Evolutionary conservation across 2,888 invertebrate genomes (phyloP).

Genomic region (Athalia cordata): DNA sequence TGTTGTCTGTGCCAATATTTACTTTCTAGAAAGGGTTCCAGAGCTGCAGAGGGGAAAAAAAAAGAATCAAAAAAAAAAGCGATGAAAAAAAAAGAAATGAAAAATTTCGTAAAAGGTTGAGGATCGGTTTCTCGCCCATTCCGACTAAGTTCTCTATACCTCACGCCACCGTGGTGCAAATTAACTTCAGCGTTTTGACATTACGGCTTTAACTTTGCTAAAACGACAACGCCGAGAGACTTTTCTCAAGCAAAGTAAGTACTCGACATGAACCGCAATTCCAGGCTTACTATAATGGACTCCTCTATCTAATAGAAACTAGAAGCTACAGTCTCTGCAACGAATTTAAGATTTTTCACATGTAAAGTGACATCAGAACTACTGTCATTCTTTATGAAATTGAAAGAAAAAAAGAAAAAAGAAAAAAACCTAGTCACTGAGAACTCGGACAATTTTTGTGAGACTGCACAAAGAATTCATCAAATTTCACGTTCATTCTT

Average conservation of each 20-base stretch:
- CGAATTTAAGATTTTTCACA: too few relatives aligned
- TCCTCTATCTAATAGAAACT: too few relatives aligned
- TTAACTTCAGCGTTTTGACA: too few relatives aligned
- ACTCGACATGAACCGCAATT: background rate
- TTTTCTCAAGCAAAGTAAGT: background rate
- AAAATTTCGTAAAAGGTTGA: background rate
- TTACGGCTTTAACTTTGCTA: background rate
- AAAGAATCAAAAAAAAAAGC: too few relatives aligned
- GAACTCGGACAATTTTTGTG: too few relatives aligned
- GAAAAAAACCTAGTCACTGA: too few relatives aligned
- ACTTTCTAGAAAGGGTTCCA: conserved; percentile 39
- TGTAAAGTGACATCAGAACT: too few relatives aligned
- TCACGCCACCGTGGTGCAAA: too few relatives aligned
- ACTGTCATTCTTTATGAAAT: background rate
- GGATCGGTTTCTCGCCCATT: background rate
- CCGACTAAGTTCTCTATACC: too few relatives aligned
- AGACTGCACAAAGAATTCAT: conserved; percentile 21
- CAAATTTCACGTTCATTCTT: conserved; percentile 21
- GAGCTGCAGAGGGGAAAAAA: too few relatives aligned
- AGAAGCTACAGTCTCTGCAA: too few relatives aligned
- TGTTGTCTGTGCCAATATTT: conserved; percentile 43
- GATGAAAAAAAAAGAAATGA: background rate
- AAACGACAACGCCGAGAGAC: background rate
- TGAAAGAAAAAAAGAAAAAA: background rate
- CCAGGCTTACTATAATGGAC: background rate